Percentiles rank a stretch among this genome's conserved stretches.
Evolutionary conservation across 2,113 vertebrate genomes (phyloP).

Genomic region (Siphamia tubifer): DNA sequence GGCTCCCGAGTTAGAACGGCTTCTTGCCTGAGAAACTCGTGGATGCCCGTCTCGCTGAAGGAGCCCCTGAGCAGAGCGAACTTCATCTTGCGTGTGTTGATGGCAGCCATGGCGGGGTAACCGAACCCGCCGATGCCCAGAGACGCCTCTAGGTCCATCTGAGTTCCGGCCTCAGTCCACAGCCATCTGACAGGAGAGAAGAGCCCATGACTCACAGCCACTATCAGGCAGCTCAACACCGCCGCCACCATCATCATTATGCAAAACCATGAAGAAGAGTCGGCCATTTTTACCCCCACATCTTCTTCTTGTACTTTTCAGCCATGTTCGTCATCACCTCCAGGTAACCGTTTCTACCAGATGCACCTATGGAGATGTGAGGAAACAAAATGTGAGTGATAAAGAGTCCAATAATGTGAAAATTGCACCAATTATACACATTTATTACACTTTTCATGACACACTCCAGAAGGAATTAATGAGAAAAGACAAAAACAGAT

Average conservation of each 20-base stretch:
- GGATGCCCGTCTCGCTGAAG: slow-evolving; percentile 88
- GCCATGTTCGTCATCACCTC: slow-evolving; percentile 92
- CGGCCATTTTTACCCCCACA: slow-evolving; percentile 90
- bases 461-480: no score
- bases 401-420: background rate
- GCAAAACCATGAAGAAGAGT: background rate
- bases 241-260: no score
- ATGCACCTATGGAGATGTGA: slow-evolving; percentile 79
- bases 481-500: no score
- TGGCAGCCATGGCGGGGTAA: slow-evolving; percentile 95
- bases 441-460: no score
- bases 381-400: background rate
- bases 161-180: slow-evolving; percentile 93
- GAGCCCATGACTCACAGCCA: background rate
- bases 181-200: slow-evolving; percentile 72
- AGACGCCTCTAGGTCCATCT: slow-evolving; percentile 88
- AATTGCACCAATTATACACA: no score
- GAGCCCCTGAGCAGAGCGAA: slow-evolving; percentile 94
- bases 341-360: slow-evolving; percentile 91
- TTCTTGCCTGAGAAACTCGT: slow-evolving; percentile 81
- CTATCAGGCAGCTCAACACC: no score
- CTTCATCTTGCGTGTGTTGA: slow-evolving; percentile 96
- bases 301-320: slow-evolving; percentile 98
- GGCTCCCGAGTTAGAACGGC: background rate
- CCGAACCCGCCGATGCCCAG: slow-evolving; percentile 97